Evolutionary conservation across 2,888 invertebrate species (phyloP).

Genomic region (Archaeoteleia sp.): DNA sequence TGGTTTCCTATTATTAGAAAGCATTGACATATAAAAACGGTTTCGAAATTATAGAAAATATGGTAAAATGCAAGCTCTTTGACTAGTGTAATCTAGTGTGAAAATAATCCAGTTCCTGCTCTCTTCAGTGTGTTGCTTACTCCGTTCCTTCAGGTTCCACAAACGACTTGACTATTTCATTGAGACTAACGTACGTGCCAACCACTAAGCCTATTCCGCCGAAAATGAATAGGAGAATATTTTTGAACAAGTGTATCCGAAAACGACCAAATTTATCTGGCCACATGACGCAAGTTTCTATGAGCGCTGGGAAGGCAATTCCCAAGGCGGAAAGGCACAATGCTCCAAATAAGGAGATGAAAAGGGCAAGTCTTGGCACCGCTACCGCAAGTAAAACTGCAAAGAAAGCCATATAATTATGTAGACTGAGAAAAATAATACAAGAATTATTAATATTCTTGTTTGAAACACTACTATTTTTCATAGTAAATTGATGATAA

Average conservation of each 20-base stretch:
- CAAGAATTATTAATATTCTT: too few relatives aligned
- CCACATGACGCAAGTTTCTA: constrained; percentile 84
- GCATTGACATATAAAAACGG: neutral
- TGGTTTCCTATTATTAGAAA: neutral
- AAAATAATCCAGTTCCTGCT: constrained; percentile 5
- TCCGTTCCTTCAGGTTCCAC: constrained; percentile 24
- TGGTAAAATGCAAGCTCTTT: constrained; percentile 23
- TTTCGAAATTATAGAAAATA: neutral
- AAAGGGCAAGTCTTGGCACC: constrained; percentile 83
- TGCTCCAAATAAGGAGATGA: constrained; percentile 86
- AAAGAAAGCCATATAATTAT: too few relatives aligned
- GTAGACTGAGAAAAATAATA: too few relatives aligned
- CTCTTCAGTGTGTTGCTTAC: constrained; percentile 6
- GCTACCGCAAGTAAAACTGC: constrained; percentile 82
- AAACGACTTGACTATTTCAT: constrained; percentile 76
- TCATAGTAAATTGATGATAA: too few relatives aligned
- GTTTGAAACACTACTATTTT: too few relatives aligned
- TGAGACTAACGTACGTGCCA: constrained; percentile 78
- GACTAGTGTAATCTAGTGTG: constrained; percentile 27
- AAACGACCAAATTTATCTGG: constrained; percentile 77
- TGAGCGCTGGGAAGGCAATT: constrained; percentile 84
- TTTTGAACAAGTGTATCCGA: constrained; percentile 75
- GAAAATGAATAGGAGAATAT: constrained; percentile 76
- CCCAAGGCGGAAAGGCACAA: constrained; percentile 84
- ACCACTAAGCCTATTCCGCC: constrained; percentile 77